A percentile compares a stretch with the other conserved stretches of the same genome.
Evolutionary conservation across 2,113 vertebrate genomes (phyloP).

Genomic region (Zosterops hypoxanthus): DNA sequence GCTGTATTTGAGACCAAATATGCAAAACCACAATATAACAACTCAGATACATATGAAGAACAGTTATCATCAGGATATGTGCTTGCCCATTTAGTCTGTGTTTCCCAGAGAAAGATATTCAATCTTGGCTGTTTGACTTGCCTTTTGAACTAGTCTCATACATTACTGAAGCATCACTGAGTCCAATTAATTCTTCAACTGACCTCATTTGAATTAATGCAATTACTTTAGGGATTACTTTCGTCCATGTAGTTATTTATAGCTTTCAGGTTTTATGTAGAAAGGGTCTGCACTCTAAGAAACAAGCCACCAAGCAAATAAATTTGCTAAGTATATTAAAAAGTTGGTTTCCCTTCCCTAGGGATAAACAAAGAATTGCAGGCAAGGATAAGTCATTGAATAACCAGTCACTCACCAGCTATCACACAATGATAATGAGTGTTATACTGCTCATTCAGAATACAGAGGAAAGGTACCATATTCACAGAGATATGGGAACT

Average conservation of each 20-base stretch:
- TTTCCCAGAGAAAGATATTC: neutral
- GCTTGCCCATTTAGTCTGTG: neutral
- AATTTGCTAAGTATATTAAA: constrained; percentile 3
- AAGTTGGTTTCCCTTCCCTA: neutral
- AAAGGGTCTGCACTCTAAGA: neutral
- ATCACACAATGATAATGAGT: neutral
- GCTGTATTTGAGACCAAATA: neutral
- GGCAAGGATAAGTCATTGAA: neutral
- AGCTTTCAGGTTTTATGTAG: neutral
- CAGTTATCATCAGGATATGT: neutral
- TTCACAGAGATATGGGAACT: neutral
- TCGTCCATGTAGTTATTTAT: neutral
- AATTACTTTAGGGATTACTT: constrained; percentile 20
- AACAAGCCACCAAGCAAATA: neutral
- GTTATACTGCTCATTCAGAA: neutral
- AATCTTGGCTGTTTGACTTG: neutral
- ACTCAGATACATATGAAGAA: neutral
- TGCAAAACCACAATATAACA: neutral
- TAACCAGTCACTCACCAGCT: neutral
- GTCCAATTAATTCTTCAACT: neutral
- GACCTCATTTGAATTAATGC: neutral
- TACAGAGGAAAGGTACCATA: neutral
- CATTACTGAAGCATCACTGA: neutral
- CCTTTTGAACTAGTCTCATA: neutral
- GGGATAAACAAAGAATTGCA: neutral